Evolutionary conservation across 2,888 invertebrate species (phyloP).

Genomic region (Orthosia incerta): DNA sequence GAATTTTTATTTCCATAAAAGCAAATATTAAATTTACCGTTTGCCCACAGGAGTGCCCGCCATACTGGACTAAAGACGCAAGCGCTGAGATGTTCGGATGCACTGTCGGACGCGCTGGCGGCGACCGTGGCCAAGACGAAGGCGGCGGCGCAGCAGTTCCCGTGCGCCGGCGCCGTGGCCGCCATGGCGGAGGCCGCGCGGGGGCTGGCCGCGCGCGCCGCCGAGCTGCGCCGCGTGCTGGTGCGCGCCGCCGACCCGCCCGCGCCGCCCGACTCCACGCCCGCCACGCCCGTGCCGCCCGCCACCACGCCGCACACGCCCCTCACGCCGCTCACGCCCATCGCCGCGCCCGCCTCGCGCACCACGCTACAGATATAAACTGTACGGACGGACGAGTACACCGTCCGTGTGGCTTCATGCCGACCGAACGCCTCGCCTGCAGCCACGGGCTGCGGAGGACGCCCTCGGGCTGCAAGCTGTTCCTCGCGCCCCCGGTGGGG

Average conservation of each 20-base stretch:
- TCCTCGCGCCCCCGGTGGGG: conserved; percentile 14
- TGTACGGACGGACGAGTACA: conserved; percentile 23
- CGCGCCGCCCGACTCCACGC: conserved; percentile 76
- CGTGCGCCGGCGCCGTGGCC: conserved; percentile 96
- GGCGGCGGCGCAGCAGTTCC: conserved; percentile 97
- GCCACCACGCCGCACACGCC: conserved; percentile 81
- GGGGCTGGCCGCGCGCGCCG: conserved; percentile 95
- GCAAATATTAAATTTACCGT: neutral
- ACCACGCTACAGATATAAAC: conserved; percentile 83
- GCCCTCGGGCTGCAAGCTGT: conserved; percentile 26
- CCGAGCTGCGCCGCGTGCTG: conserved; percentile 94
- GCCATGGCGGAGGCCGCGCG: conserved; percentile 98
- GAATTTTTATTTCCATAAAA: no score
- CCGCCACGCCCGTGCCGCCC: conserved; percentile 81
- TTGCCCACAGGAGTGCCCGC: conserved; percentile 92
- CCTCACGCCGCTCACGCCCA: conserved; percentile 78
- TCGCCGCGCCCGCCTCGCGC: conserved; percentile 69
- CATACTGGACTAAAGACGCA: conserved; percentile 94
- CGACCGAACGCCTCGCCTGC: conserved; percentile 26
- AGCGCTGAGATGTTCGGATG: conserved; percentile 94
- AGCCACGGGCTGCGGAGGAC: neutral
- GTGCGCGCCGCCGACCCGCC: conserved; percentile 92
- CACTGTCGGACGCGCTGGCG: conserved; percentile 95
- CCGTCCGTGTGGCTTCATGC: conserved; percentile 33
- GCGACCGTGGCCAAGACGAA: conserved; percentile 97